Evolutionary conservation across 2,888 invertebrate genomes (phyloP).

Genomic region (Patella ulyssiponensis): DNA sequence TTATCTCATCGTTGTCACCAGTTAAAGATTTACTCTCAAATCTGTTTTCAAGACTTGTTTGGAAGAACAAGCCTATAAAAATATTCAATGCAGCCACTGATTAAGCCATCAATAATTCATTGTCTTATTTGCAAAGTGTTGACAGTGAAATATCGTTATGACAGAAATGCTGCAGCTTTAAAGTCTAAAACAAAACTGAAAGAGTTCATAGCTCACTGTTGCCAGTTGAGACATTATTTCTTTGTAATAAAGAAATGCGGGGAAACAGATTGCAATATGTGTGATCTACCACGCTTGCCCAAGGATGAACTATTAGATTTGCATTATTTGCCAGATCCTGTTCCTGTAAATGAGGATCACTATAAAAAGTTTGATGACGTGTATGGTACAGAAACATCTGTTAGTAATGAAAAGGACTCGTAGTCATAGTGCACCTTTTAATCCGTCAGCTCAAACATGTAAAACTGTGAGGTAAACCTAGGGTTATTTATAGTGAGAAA

Average conservation of each 20-base stretch:
- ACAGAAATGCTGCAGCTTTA: not conserved
- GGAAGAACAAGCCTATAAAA: not conserved
- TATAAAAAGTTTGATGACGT: not conserved
- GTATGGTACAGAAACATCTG: not conserved
- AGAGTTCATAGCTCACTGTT: not conserved
- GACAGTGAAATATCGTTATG: too few relatives aligned
- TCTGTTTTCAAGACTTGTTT: too few relatives aligned
- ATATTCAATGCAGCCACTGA: too few relatives aligned
- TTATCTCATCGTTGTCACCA: not conserved
- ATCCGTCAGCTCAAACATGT: not conserved
- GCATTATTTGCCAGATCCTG: not conserved
- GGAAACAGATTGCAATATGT: not conserved
- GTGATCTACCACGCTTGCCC: not conserved
- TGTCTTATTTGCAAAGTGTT: too few relatives aligned
- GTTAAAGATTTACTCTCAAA: too few relatives aligned
- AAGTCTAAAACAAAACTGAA: not conserved
- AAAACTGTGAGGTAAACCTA: not conserved
- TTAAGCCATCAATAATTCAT: too few relatives aligned
- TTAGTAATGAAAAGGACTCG: too few relatives aligned
- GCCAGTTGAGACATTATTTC: not conserved
- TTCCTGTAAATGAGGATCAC: not conserved
- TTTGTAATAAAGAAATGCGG: conserved; percentile 5
- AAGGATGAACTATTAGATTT: not conserved
- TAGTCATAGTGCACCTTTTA: not conserved
- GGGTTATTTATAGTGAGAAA: not conserved